Base-by-base conservation (phyloP, 1,140 invertebrate species). In the Drosophila neocordata region DNA sequence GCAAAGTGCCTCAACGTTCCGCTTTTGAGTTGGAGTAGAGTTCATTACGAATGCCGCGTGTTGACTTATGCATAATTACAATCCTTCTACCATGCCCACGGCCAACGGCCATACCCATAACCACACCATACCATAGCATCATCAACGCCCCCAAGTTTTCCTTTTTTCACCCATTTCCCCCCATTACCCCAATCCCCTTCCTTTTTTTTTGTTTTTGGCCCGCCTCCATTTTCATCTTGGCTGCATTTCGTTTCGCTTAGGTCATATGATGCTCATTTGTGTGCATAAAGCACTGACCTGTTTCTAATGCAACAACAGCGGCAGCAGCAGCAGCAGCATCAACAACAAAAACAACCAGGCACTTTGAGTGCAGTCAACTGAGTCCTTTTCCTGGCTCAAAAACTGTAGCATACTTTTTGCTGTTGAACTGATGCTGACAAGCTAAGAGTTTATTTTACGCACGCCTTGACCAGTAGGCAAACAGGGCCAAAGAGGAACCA, bases 31-130 rank as follows among this genome's bases (percentile, higher is more conserved):
- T 80, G 77, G 81, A 85, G 81, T 87, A 71, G 82, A 85, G 81
- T 85, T 85, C 81, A 85, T 85, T 85, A 85, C 81, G 82, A 85
- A 85, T 85, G 82, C 81, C 82, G 81, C 81, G 81, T 85, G 82
- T 87, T 85, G 82, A 85, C 81, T 85, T 87, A 82, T 85, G 82
- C 81, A 85, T 87, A 85, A 85, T 85, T 85, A 87, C 81, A 82
- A 71, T 75, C 81, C 82, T 71, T 51, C 68, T 71, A 48, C 41
- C 67, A 52, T 59, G 55, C 64, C 64, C 24, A 35, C 37, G 58
- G 52, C 51, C 56, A 41, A 44, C 48, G 9, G 27, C 8, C 0
- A 0, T 7, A 24, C 24, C 15, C 7, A 15, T 5, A 24, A 7
- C 18, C 44, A 20, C 15, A 7, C 18, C 44, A 20, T 27, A n/a